Base-by-base conservation (phyloP, 1,140 invertebrate genomes). In the Laupala kohalensis region DNA sequence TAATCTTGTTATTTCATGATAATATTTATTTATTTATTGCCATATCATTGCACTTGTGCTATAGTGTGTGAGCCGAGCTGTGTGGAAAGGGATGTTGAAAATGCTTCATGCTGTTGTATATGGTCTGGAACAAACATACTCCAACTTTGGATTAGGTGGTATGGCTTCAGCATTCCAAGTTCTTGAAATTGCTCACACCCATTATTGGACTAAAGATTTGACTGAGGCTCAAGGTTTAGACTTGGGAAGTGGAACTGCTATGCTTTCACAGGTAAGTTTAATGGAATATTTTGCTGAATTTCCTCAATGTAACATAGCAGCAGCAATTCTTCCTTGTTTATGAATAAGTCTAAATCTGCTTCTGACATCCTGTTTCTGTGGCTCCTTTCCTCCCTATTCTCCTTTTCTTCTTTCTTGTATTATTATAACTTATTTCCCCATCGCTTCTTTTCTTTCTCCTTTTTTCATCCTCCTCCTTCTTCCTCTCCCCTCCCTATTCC, bases 31-130 rank as follows among this genome's bases (percentile, higher is more conserved):
- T 53, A 53, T 13, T 53, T 2, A 53, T 53, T 9, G 37, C 9
- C 4, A 53, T 4, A 53, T 53, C 4, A 2, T 67, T 25, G 4
- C 65, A 6, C 69, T 67, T 71, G 76, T 74, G 75, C 79, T 81
- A 3, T 76, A 96, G 93, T 95, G 92, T 78, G 82, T 98, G 1
- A 88, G 90, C 66, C 92, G 92, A 77, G 83, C 89, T 4, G 89
- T 98, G 5, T 99, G 95, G 89, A 99, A 99, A 81, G 97, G 97
- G 24, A 97, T 98, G 89, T 80, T 97, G 28, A 97, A 97, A 83
- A 86, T 97, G 74, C 80, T 98, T 37, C 90, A 92, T 81, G 91
- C 95, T 12, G 89, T 97, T 26, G 88, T 94, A 25, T 88, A 89
- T 77, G 98, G 98, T 12, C 83, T 99, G 70, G 95, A 97, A 78